phyloP scores from a whole-genome alignment of 2,113 vertebrate species.

The Anhinga rufa region DNA sequence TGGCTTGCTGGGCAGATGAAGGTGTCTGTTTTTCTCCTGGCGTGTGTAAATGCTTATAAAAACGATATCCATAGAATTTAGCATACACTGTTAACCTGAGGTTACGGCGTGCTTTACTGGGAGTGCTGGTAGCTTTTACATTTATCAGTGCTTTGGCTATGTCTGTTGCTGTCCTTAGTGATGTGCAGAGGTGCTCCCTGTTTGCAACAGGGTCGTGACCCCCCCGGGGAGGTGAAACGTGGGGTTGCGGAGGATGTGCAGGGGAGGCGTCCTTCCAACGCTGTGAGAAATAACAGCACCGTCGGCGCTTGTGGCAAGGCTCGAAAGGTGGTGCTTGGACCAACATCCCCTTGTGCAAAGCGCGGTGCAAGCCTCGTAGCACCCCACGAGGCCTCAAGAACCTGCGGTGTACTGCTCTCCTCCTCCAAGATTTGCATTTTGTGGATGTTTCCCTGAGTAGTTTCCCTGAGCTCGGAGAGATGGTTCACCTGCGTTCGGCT shows the following conservation, averaged over 20 bases:
- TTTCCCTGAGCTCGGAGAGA: not conserved
- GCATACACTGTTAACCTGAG: fast-evolving
- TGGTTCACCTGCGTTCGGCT: not conserved
- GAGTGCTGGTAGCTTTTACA: not conserved
- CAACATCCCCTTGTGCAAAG: not conserved
- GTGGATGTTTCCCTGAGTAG: not conserved
- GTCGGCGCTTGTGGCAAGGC: not conserved
- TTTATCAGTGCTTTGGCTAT: not conserved
- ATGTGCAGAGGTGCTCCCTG: not conserved
- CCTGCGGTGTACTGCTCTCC: not conserved
- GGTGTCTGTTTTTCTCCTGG: not conserved
- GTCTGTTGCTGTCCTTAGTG: not conserved
- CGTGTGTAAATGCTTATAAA: not conserved
- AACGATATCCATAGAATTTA: fast-evolving
- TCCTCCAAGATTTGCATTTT: fast-evolving
- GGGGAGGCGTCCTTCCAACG: not conserved
- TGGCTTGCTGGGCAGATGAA: not conserved
- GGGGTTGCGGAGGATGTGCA: not conserved
- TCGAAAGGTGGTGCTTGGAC: not conserved
- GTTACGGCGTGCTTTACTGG: not conserved
- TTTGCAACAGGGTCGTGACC: not conserved
- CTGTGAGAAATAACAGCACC: fast-evolving
- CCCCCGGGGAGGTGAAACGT: not conserved
- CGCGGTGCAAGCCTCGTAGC: fast-evolving
- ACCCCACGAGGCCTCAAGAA: not conserved